Conservation (phyloP, 2,888 invertebrate species). For the Anthophora plumipes region DNA sequence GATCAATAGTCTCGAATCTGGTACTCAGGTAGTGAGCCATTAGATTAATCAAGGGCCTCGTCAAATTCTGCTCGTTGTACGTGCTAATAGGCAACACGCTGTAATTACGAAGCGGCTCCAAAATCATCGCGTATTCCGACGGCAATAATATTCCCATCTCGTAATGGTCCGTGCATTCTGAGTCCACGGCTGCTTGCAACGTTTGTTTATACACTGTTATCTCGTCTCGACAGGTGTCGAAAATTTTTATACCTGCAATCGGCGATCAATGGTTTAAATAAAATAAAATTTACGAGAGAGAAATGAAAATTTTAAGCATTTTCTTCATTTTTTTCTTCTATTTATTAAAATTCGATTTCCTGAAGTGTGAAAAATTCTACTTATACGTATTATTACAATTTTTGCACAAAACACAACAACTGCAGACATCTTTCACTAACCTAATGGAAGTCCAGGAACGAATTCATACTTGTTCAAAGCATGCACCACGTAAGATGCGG, state of each 20-base stretch:
- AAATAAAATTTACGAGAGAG: background rate
- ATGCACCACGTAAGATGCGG: slow-evolving; percentile 82
- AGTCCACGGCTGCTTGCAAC: slow-evolving; percentile 74
- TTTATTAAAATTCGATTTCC: too few species aligned
- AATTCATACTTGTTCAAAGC: slow-evolving; percentile 82
- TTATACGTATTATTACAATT: too few species aligned
- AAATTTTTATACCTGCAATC: slow-evolving; percentile 78
- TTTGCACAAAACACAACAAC: too few species aligned
- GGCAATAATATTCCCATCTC: slow-evolving; percentile 80
- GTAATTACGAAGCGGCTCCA: slow-evolving; percentile 77
- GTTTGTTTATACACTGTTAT: slow-evolving; percentile 79
- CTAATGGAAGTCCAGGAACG: slow-evolving; percentile 82
- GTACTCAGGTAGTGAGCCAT: slow-evolving; percentile 77
- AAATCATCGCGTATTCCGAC: slow-evolving; percentile 68
- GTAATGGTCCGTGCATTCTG: slow-evolving; percentile 78
- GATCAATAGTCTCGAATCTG: slow-evolving; percentile 76
- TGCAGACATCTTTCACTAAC: slow-evolving; percentile 67
- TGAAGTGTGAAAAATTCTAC: too few species aligned
- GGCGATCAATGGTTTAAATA: too few species aligned
- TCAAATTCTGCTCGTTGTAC: slow-evolving; percentile 77
- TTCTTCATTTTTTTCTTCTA: background rate
- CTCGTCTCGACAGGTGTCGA: slow-evolving; percentile 82
- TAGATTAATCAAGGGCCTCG: slow-evolving; percentile 74
- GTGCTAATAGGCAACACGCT: slow-evolving; percentile 76
- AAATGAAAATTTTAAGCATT: background rate